Evolutionary conservation across 53 echinoderm and acorn worm species (phyloP), one percentile per base, ranked within the genome.

Genomic region (Astropecten irregularis): DNA sequence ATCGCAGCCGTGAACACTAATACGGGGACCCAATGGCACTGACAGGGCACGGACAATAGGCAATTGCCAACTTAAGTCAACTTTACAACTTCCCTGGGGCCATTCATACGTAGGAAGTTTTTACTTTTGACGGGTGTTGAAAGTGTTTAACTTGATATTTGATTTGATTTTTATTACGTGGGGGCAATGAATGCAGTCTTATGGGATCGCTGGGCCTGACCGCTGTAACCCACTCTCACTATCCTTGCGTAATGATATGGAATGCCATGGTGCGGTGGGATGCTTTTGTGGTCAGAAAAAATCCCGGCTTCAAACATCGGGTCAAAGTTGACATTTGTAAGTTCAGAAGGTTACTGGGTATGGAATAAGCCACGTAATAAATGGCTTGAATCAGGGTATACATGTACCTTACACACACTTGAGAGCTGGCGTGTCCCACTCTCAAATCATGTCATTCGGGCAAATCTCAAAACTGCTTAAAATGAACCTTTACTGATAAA

Each of bases 61-160:
- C 58, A 40, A 76, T 40, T 76, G 76, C 76, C 57, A 76, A 56
- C 76, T 76, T 76, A 76, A 76, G 76, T 76, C 76, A 76, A 76
- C 76, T 76, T 76, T 57, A 76, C 76, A 76, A 76, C 57, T 57
- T 40, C 76, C 76, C 76, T 27, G 40, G 76, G 76, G 76, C 35
- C 40, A 27, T 40, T 76, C 2, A 39, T 16, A 40, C 25, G 33
- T 14, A 76, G 42, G 58, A 76, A 56, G 58, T 57, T 49, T 57
- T 57, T 57, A 56, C 56, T 61, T 37, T 58, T 76, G 58, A 76
- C 58, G 56, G 37, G 76, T 76, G 57, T 76, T 76, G 76, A 76
- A 76, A 76, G 76, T 76, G 76, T 76, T 56, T 57, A 58, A 76
- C 36, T 53, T 35, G 73, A 73, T 73, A 76, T 57, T 57, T 57